phyloP scores from a whole-genome alignment of 2,888 invertebrate genomes.

The Nudaria mundana region DNA sequence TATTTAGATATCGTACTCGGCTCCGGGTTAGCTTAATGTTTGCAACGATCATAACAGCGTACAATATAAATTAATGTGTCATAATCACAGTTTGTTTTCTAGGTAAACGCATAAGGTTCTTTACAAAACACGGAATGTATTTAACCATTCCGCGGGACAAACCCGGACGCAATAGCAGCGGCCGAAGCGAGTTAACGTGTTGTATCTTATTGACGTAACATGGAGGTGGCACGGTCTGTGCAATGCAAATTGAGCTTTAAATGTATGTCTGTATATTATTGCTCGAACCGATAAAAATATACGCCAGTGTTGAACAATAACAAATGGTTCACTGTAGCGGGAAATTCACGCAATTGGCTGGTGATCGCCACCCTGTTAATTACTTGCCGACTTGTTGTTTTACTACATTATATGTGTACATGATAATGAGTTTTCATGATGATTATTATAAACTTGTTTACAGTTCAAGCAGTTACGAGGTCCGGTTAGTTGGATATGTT shows the following conservation, averaged over 20 bases:
- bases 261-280: conserved; percentile 47
- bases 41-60: conserved; percentile 16
- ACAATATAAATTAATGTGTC: conserved; percentile 24
- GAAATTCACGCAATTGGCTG: conserved; percentile 76
- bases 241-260: conserved; percentile 63
- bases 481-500: not conserved
- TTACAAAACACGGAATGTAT: conserved; percentile 28
- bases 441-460: conserved; percentile 48
- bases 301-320: conserved; percentile 73
- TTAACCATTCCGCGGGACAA: conserved; percentile 58
- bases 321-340: conserved; percentile 78
- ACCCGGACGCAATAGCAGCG: conserved; percentile 73
- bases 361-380: conserved; percentile 73
- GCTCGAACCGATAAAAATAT: conserved; percentile 40
- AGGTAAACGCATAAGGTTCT: conserved; percentile 37
- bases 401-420: conserved; percentile 39
- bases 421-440: conserved; percentile 39
- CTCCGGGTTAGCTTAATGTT: conserved; percentile 35
- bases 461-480: conserved; percentile 28
- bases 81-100: conserved; percentile 49
- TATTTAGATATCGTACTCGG: conserved; percentile 47
- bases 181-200: conserved; percentile 71
- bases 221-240: conserved; percentile 57
- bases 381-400: conserved; percentile 60
- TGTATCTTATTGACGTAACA: conserved; percentile 78